phyloP scores from a whole-genome alignment of 2,113 vertebrate species.

The Ondatra zibethicus region DNA sequence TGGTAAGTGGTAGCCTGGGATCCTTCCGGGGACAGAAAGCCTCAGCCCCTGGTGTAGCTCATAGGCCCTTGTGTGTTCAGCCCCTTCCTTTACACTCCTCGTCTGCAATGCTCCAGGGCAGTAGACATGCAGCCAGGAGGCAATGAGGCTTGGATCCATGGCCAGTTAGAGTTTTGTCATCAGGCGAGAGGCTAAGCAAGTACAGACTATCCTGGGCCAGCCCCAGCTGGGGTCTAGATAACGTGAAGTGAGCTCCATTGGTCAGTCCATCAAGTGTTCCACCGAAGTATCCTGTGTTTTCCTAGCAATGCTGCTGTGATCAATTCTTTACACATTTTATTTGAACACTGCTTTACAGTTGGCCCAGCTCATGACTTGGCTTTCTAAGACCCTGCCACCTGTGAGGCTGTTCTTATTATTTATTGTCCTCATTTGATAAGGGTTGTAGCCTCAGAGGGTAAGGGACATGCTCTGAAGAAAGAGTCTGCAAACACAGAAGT shows the following conservation, averaged over 20 bases:
- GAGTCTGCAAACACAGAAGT: neutral
- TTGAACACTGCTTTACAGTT: neutral
- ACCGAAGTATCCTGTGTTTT: neutral
- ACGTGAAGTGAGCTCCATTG: neutral
- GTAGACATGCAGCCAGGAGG: neutral
- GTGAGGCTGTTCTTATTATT: neutral
- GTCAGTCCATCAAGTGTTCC: neutral
- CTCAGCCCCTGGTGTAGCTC: neutral
- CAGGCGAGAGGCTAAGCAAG: neutral
- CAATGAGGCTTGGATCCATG: neutral
- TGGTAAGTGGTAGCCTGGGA: constrained; percentile 89
- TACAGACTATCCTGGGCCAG: neutral
- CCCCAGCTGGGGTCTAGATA: neutral
- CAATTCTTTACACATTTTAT: neutral
- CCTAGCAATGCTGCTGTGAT: neutral
- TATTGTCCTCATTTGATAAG: neutral
- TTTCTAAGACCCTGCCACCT: neutral
- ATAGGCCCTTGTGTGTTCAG: neutral
- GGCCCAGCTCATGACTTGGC: neutral
- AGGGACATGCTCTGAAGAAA: neutral
- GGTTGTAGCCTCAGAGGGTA: neutral
- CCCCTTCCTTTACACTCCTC: neutral
- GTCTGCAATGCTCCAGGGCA: neutral
- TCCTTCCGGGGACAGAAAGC: neutral
- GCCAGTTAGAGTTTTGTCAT: neutral